A percentile compares a stretch with the other conserved stretches of the same genome.
Evolutionary conservation across 2,888 invertebrate species (phyloP).

Genomic region (Pyrrhia umbra): DNA sequence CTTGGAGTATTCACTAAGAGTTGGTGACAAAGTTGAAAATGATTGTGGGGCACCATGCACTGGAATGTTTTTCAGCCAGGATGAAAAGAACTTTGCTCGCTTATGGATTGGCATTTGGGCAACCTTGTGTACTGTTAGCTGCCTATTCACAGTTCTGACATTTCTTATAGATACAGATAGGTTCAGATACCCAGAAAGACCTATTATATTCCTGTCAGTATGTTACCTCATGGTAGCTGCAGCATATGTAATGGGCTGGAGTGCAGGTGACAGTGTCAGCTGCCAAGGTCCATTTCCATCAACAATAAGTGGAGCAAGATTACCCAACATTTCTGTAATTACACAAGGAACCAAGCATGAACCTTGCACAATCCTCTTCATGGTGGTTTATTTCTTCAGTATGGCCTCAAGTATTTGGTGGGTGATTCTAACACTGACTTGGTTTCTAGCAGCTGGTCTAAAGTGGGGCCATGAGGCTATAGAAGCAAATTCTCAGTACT

Average conservation of each 20-base stretch:
- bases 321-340: conserved; percentile 95
- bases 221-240: conserved; percentile 98
- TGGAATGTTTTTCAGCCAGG: conserved; percentile 96
- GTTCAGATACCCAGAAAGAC: conserved; percentile 99
- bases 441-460: conserved; percentile 98
- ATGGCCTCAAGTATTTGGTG: conserved; percentile 99
- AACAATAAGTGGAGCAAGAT: conserved; percentile 92
- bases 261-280: conserved; percentile 95
- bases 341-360: conserved; percentile 96
- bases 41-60: conserved; percentile 98
- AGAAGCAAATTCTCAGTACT: conserved; percentile 98
- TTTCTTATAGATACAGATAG: conserved; percentile 98
- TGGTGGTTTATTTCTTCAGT: conserved; percentile 98
- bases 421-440: conserved; percentile 98
- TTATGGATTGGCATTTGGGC: conserved; percentile 99
- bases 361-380: conserved; percentile 97
- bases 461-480: conserved; percentile 99
- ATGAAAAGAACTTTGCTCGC: conserved; percentile 95
- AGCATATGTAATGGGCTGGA: conserved; percentile 96
- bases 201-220: conserved; percentile 98
- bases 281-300: conserved; percentile 95
- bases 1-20: conserved; percentile 95
- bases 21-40: conserved; percentile 93
- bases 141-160: conserved; percentile 97
- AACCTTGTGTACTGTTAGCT: conserved; percentile 96